A percentile compares a stretch with the other conserved stretches of the same genome.
Conservation (phyloP, 2,113 vertebrate genomes). For the Romanogobio albipinnatus region DNA sequence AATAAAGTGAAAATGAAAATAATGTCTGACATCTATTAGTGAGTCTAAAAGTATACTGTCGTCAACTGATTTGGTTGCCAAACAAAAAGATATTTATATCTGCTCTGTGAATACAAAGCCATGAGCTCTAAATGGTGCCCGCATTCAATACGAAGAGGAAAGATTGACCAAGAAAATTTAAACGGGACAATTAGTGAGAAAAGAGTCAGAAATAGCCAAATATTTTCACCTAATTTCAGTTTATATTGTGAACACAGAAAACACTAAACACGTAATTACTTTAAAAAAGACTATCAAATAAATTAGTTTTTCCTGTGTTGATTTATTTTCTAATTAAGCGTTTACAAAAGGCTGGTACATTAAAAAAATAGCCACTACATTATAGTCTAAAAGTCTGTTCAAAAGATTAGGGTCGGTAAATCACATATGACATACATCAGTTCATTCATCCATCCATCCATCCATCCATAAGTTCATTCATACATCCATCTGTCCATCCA, state of each 20-base stretch:
- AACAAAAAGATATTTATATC: conserved; percentile 36
- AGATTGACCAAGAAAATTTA: neutral
- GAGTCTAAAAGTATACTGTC: conserved; percentile 4
- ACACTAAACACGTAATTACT: too few relatives aligned
- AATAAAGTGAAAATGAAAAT: neutral
- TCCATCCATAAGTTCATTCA: too few relatives aligned
- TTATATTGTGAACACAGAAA: neutral
- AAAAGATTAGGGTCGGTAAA: neutral
- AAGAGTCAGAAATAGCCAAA: neutral
- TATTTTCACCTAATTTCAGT: neutral
- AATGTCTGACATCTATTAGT: neutral
- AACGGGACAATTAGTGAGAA: neutral
- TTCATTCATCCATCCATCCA: too few relatives aligned
- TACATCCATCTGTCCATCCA: too few relatives aligned
- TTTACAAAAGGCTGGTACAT: too few relatives aligned
- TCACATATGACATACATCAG: too few relatives aligned
- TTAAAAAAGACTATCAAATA: too few relatives aligned
- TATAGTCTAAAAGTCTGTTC: neutral
- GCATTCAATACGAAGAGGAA: neutral
- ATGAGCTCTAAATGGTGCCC: conserved; percentile 12
- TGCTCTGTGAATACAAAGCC: conserved; percentile 15
- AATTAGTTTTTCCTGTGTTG: too few relatives aligned
- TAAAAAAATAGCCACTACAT: neutral
- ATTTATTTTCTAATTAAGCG: too few relatives aligned
- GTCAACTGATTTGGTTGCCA: conserved; percentile 11